Conservation (phyloP, 1,140 invertebrate species). For the Drosophila ogumai region DNA sequence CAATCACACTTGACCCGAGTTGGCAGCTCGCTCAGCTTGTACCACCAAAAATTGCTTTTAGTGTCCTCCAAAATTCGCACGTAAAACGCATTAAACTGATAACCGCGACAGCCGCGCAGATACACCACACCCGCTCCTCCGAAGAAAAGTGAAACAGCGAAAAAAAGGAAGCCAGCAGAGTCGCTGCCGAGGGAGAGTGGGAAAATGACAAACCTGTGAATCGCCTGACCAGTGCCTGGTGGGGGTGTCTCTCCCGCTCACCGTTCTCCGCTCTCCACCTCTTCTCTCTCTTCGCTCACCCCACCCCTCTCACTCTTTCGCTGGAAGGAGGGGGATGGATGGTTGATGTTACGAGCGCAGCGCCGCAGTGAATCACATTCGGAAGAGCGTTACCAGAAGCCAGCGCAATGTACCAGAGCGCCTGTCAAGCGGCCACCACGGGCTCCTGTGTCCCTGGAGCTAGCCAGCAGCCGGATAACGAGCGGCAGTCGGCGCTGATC, state of each 20-base stretch:
- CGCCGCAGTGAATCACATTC: slow-evolving; percentile 66
- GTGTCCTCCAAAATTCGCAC: slow-evolving; percentile 45
- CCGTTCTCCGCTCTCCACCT: slow-evolving; percentile 18
- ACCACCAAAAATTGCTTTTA: slow-evolving; percentile 42
- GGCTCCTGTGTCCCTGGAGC: slow-evolving; percentile 85
- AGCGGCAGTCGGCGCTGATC: slow-evolving; percentile 86
- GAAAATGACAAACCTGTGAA: slow-evolving; percentile 66
- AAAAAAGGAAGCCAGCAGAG: slow-evolving; percentile 10
- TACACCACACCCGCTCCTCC: slow-evolving; percentile 13
- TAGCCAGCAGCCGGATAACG: slow-evolving; percentile 85
- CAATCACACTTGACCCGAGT: neutral
- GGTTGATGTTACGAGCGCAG: slow-evolving; percentile 64
- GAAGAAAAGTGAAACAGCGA: slow-evolving; percentile 16
- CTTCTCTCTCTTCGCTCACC: slow-evolving; percentile 32
- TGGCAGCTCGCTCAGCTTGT: slow-evolving; percentile 36
- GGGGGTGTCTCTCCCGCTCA: slow-evolving; percentile 56
- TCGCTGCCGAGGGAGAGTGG: slow-evolving; percentile 24
- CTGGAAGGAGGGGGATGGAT: slow-evolving; percentile 68
- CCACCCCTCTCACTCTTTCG: slow-evolving; percentile 24
- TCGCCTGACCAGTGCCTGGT: slow-evolving; percentile 58
- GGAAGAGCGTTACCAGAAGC: slow-evolving; percentile 46
- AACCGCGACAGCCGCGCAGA: slow-evolving; percentile 40
- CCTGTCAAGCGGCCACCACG: slow-evolving; percentile 87
- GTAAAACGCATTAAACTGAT: slow-evolving; percentile 70
- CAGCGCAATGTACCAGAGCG: slow-evolving; percentile 87